A percentile compares a stretch with the other conserved stretches of the same genome.
These are phyloP conservation scores for Gambelia wislizenii DNA, from an alignment of 2,797 vertebrate species.

Conservation along the genomic window DNA sequence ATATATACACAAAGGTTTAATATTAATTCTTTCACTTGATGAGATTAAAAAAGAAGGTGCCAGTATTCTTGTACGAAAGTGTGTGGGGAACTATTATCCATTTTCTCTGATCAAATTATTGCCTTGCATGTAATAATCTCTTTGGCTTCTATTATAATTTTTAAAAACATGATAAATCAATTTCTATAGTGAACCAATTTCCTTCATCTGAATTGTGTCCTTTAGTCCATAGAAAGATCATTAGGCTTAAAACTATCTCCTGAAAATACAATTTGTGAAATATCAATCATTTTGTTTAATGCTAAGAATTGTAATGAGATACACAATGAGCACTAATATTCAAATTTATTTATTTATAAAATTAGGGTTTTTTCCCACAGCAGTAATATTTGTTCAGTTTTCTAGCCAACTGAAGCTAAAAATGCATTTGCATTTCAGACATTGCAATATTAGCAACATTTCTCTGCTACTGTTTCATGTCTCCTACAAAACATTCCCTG, in stretches of 20 bases:
- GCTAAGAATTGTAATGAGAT: slow-evolving; percentile 67
- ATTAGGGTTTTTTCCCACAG: slow-evolving; percentile 48
- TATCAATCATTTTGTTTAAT: slow-evolving; percentile 70
- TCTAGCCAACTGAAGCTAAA: slow-evolving; percentile 59
- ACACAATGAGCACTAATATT: slow-evolving; percentile 67
- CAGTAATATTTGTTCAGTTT: slow-evolving; percentile 68
- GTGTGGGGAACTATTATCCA: not conserved
- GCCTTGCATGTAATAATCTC: not conserved
- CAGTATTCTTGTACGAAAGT: not conserved
- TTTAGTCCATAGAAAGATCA: slow-evolving; percentile 26
- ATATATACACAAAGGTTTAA: not conserved
- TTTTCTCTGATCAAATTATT: not conserved
- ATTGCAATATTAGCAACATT: slow-evolving; percentile 52
- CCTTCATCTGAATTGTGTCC: slow-evolving; percentile 13
- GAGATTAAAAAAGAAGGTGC: not conserved
- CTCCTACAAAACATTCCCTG: slow-evolving; percentile 5
- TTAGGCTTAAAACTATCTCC: slow-evolving; percentile 59
- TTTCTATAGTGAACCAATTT: not conserved
- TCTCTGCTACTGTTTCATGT: slow-evolving; percentile 31
- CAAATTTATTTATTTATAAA: slow-evolving; percentile 62
- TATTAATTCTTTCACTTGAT: not conserved
- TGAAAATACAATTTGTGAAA: slow-evolving; percentile 63
- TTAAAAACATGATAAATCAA: slow-evolving; percentile 34
- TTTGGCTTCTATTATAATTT: not conserved
- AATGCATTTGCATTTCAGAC: slow-evolving; percentile 51